These are phyloP conservation scores for Trachelus iudaicus DNA, from an alignment of 2,888 invertebrate genomes.

Conservation along the genomic window DNA sequence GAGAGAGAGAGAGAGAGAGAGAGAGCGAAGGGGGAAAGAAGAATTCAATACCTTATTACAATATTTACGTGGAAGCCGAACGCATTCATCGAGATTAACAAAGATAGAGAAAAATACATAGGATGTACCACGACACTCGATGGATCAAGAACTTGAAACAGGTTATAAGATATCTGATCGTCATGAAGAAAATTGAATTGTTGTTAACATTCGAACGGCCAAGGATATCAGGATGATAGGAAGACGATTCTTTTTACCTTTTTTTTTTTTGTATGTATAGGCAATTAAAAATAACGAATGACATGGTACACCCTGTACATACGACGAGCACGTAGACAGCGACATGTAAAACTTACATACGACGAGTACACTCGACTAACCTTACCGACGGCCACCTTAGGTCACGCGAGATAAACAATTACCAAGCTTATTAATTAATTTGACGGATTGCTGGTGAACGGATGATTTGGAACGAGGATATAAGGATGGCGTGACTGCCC, in stretches of 20 bases:
- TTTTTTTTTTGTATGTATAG: too few species aligned
- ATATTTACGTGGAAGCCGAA: neutral
- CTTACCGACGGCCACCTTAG: slow-evolving; percentile 75
- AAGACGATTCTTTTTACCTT: too few species aligned
- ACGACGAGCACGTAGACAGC: neutral
- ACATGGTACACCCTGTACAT: too few species aligned
- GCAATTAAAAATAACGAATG: too few species aligned
- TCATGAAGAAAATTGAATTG: too few species aligned
- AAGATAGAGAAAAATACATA: neutral
- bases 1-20: too few species aligned
- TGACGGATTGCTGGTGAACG: slow-evolving; percentile 2
- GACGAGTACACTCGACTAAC: slow-evolving; percentile 67
- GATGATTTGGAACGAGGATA: neutral
- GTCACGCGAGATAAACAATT: slow-evolving; percentile 45
- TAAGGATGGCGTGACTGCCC: slow-evolving; percentile 13
- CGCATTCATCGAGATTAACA: neutral
- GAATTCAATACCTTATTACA: neutral
- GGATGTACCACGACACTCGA: neutral
- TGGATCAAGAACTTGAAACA: neutral
- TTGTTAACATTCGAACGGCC: too few species aligned
- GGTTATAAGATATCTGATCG: too few species aligned
- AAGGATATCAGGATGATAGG: too few species aligned
- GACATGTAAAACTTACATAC: slow-evolving; percentile 16
- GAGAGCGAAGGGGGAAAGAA: neutral
- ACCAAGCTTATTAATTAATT: slow-evolving; percentile 5